A percentile compares a stretch with the other conserved stretches of the same genome.
Evolutionary conservation across 64 coral and sea anemone species (phyloP).

Genomic region (Pachyseris speciosa): DNA sequence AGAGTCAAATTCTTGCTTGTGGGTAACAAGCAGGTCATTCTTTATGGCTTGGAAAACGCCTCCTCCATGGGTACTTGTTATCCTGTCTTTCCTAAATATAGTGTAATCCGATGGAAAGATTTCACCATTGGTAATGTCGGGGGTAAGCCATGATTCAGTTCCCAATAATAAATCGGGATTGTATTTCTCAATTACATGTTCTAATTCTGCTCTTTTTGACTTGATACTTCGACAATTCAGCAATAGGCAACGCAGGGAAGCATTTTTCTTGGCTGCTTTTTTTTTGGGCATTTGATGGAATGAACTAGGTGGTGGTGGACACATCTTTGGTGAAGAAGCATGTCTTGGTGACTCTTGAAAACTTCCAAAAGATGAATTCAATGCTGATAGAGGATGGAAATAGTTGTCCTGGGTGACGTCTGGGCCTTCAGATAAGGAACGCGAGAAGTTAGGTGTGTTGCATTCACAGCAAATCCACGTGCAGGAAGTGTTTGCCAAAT

Average conservation of each 20-base stretch:
- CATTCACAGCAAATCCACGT: conserved; percentile 54
- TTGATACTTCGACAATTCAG: conserved; percentile 46
- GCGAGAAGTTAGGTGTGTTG: conserved; percentile 22
- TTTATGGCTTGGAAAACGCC: conserved; percentile 55
- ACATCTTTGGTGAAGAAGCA: too few species aligned
- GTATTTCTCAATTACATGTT: conserved; percentile 26
- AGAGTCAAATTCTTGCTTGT: background rate
- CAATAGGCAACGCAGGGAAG: conserved; percentile 40
- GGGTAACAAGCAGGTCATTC: conserved; percentile 19
- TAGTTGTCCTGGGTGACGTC: conserved; percentile 26
- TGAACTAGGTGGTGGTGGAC: background rate
- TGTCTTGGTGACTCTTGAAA: too few species aligned
- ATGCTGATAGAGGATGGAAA: background rate
- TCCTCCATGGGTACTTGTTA: conserved; percentile 40
- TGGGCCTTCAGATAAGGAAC: conserved; percentile 11
- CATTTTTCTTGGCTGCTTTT: too few species aligned
- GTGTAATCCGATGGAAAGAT: conserved; percentile 46
- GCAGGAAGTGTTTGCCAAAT: conserved; percentile 39
- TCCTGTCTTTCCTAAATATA: conserved; percentile 60
- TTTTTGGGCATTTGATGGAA: conserved; percentile 29
- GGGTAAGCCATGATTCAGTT: conserved; percentile 59
- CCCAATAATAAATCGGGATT: conserved; percentile 5
- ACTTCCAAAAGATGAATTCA: too few species aligned
- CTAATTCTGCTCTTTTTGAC: conserved; percentile 33
- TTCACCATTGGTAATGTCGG: conserved; percentile 42